Base-by-base conservation (phyloP, 2,113 vertebrate genomes). In the Poeciliopsis retropinna region DNA sequence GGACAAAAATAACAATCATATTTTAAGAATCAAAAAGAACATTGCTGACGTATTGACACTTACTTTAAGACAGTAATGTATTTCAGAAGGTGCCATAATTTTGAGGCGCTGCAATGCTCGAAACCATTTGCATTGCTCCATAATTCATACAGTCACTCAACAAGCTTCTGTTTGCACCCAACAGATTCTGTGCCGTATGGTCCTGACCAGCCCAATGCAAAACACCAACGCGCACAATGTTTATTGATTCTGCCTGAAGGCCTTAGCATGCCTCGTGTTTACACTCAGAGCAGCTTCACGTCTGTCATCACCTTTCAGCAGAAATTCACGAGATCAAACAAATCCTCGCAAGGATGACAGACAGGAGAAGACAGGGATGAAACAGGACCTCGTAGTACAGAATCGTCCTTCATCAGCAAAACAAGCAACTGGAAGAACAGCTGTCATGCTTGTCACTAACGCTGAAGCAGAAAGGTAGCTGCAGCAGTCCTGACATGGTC, bases 271-370 rank as follows among this genome's bases (percentile, higher is more conserved):
- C 14, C 44, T 47, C 14, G 70, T 79, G 64, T 83, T 83, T 70
- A 60, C 70, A 84, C 64, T 67, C 3, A 73, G 27, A 85, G 89
- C 72, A 87, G 39, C 67, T 67, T 76, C 37, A 30, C 69, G 74
- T 81, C 57, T 51, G 25, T 70, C 67, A 71, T 64, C 84, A 25
- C 5, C 57, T 29, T 60, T 82, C 29, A 75, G 65, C 51, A 65
- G 72, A 60, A 79, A 60, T 57, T 31, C 70, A 60, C 12, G 54
- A 60, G 82, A 87, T 93, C 88, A 92, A 91, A 92, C 72, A 85
- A 68, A 80, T 14, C 27, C 31, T 82, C 64, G 75, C 32, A 9
- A 81, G 68, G 73, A 79, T 72, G 68, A 81, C 63, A 75, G 88
- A 87, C 75, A 71, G 79, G 84, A 1, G 27, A 25, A 79, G 68